Base-by-base conservation (phyloP, 2,797 vertebrate genomes). In the Sarcoramphus papa region DNA sequence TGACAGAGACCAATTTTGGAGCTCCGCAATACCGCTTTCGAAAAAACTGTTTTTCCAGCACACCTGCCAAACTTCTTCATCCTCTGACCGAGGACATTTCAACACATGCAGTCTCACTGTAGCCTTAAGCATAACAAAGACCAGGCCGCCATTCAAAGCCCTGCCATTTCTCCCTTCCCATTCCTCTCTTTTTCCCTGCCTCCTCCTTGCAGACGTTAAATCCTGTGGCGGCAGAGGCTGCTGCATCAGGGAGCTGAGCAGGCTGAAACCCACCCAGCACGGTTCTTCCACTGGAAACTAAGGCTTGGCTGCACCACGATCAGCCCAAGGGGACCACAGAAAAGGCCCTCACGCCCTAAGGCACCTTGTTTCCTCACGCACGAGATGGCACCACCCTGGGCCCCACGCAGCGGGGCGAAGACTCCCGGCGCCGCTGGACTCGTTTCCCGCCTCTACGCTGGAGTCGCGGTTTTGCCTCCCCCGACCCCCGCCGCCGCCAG, bases 281-380 rank as follows among this genome's bases (percentile, higher is more conserved):
- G 13, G 21, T 12, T 40, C 68, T 40, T 14, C 33, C 92, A 3
- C 2, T 7, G 53, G 14, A 21, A 20, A 14, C 14, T 2, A 8
- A 7, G 6, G 9, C 15, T 9, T 0, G 45, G 33, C 67, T 4
- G 63, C 51, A 13, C 27, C 40, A 4, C 22, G 1, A 19, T 2
- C 48, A 7, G 35, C 41, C 64, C n/a, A 6, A 20, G 7, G 14
- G 12, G 16, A 7, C 23, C 15, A 1, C 0, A 24, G n/a, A 10
- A 24, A 25, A 13, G 35, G 14, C 37, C 64, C 51, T 16, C 63
- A 19, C 3, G 24, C 40, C 31, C 30, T 9, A 12, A 17, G 10
- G 21, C 7, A 43, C 70, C 60, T 25, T 14, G 4, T 19, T 41
- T 47, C 33, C 70, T 68, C 78, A 19, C 37, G 4, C n/a, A 6